Evolutionary conservation across 2,797 vertebrate genomes (phyloP), one percentile per base, ranked within the genome.

Genomic region (Eidolon dupreanum): DNA sequence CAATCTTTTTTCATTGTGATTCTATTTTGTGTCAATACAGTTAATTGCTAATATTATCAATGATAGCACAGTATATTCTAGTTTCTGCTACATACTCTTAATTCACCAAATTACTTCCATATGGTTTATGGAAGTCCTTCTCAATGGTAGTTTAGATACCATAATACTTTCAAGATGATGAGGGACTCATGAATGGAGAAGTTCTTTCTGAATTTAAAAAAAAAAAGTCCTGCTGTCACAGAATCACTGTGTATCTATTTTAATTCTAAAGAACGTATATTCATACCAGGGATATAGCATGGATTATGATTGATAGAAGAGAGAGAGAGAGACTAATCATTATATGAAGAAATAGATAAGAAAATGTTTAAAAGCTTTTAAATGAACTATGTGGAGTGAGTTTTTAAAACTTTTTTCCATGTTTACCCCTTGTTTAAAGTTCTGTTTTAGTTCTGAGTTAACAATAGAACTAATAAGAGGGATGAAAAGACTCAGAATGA

Each of bases 201-300:
- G 19, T 61, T 93, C 8, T 73, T 88, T 96, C 49, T n/a, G n/a
- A 75, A 28, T 78, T 12, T 81, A 86, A 49, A 92, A 71, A 59
- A 59, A n/a, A 46, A 46, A 49, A 49, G 46, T 49, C 1, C 13
- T 66, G 1, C 6, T 77, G 41, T 66, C 51, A 49, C 20, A 83
- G 46, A 94, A 53, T 95, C 8, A 75, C 49, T 49, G 2, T 55
- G 9, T 49, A 46, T 88, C 3, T 28, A 46, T 3, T 36, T 55
- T 55, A 89, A 90, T 22, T 93, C 4, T 49, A 49, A 22, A 61
- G 78, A 82, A 24, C 28, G 74, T 57, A 28, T 82, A 41, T 85
- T 88, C 7, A 5, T 87, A 51, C 51, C 36, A 70, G 36, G 41
- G 2, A 43, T 28, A 74, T 6, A 81, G 8, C 33, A 51, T 22